Evolutionary conservation across 1,140 invertebrate species (phyloP), one percentile per base, ranked within the genome.

Genomic region (Cydia fagiglandana): DNA sequence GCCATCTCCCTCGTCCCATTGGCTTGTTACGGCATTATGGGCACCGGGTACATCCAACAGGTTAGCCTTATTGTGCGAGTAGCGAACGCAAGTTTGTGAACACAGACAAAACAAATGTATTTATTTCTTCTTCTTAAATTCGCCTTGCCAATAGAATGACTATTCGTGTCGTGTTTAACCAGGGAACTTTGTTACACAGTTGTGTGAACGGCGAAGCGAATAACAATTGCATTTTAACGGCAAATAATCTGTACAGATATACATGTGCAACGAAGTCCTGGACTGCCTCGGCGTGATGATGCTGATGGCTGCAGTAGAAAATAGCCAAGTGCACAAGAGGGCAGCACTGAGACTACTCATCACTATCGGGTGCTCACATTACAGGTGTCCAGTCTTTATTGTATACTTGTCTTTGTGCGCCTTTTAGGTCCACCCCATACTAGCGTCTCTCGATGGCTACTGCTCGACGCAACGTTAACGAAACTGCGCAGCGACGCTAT

Each of bases 311-410:
- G 95, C 95, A 0, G 94, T 96, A 30, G 96, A 97, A 83, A 89
- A 95, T 34, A 94, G 94, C 75, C 93, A 94, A 24, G 81, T 97
- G 1, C 96, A 97, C 81, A 93, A 94, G 82, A 89, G 96, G 74
- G 93, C 96, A 6, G 96, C 96, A 2, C 84, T 97, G 0, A 92
- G 93, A 47, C 92, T 96, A 28, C 53, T 90, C 7, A 94, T 95
- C 13, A 82, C 95, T 6, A 94, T 97, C 74, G 97, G 97, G 38
- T 95, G 95, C 86, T 95, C 94, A 81, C 95, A 95, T 75, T 92
- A 93, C 68, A 94, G 90, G 91, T 94, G 81, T 13, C 45, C 45
- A 41, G 38, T 41, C 38, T 41, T 41, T 41, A 41, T 41, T 41
- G 38, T 15, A n/a, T n/a, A 50, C 47, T 73, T 41, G 38, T 41